Evolutionary conservation across 2,888 invertebrate genomes (phyloP).

Genomic region (Platycnemis pennipes): DNA sequence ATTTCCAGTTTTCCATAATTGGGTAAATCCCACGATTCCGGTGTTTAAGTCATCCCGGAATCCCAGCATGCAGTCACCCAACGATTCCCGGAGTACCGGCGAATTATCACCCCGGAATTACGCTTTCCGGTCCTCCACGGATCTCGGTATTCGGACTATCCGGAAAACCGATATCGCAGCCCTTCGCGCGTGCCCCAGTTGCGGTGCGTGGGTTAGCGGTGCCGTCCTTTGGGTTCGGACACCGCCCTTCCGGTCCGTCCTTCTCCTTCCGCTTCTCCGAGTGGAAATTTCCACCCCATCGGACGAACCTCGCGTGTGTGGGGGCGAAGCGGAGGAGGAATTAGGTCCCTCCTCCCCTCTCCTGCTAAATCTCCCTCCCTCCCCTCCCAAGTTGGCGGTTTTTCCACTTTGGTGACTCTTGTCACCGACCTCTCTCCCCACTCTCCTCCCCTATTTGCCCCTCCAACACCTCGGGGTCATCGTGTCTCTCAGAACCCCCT

Average conservation of each 20-base stretch:
- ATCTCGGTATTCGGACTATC: no score
- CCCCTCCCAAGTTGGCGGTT: neutral
- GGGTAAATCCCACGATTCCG: no score
- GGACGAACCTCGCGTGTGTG: neutral
- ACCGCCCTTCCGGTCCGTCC: neutral
- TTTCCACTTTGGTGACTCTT: neutral
- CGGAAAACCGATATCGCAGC: no score
- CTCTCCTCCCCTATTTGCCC: neutral
- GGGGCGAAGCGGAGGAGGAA: neutral
- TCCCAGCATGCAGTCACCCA: no score
- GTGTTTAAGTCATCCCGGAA: no score
- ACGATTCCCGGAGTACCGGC: no score
- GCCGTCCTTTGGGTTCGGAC: neutral
- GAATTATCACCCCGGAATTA: no score
- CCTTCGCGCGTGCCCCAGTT: neutral
- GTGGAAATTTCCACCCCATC: neutral
- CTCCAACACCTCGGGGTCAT: neutral
- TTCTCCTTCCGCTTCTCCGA: neutral
- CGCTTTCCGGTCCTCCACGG: no score
- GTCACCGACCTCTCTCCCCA: neutral
- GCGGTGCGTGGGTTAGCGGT: neutral
- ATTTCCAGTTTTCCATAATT: no score
- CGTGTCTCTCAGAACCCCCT: no score
- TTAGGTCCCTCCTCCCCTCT: neutral
- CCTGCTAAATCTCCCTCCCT: neutral